Base-by-base conservation (phyloP, 2,888 invertebrate genomes). In the Drosophila planitibia region DNA sequence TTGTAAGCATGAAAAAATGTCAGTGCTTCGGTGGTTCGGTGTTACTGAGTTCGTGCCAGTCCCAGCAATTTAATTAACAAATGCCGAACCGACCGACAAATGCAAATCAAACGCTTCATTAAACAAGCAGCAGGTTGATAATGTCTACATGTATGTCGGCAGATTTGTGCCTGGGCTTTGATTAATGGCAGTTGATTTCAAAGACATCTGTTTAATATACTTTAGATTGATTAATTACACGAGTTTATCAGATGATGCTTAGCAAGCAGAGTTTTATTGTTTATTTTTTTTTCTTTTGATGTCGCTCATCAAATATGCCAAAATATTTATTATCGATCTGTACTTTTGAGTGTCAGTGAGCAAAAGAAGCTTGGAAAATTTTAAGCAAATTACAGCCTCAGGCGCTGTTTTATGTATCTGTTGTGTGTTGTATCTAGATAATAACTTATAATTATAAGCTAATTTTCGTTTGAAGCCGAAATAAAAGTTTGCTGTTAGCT, bases 91-190 rank as follows among this genome's bases (percentile, higher is more conserved):
- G 28, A 35, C 14, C 28, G 59, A 54, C 64, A 73, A 81, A 78
- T 74, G 71, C 69, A 76, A 80, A 87, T 87, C 83, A 74, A 88
- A 85, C 76, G 85, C 74, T 77, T 85, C 85, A 85, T 85, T 85
- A 76, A 82, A 79, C 84, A 74, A 60, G 47, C 66, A 78, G 68
- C 76, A 77, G 76, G 59, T 75, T 22, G 37, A 14, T 28, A 53
- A 63, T 49, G 28, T 67, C 22, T 41, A 33, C 7, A 22, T 53
- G 49, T 37, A 19, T 70, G 52, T 73, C 68, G 61, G 52, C 70
- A 55, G 63, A 60, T 66, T 70, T 64, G 51, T 54, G 55, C n/a
- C 33, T 28, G 16, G 47, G 25, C 41, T 57, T 67, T 82, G 81
- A 79, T 79, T 81, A 79, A 81, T 81, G 66, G 47, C 70, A 70